Conservation (phyloP, 2,113 vertebrate species). For the Genyomyrus donnyi region DNA sequence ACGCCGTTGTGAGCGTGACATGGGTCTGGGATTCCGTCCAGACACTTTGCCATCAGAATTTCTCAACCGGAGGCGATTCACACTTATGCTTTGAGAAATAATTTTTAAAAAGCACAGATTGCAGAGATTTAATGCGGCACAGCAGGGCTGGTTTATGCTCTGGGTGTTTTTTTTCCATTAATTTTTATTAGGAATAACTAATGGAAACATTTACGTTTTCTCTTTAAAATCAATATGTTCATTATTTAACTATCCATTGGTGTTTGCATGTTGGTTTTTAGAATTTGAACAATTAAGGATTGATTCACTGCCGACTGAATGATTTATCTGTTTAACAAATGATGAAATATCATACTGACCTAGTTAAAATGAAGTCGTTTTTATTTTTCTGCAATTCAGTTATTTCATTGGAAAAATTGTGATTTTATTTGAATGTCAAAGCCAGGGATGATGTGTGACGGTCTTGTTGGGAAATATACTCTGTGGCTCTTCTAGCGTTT, state of each 20-base stretch:
- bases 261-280: background rate
- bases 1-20: background rate
- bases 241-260: background rate
- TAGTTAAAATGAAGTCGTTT: background rate
- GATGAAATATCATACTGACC: background rate
- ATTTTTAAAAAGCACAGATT: background rate
- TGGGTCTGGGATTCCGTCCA: background rate
- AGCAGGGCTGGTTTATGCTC: background rate
- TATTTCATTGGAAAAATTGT: background rate
- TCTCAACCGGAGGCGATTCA: background rate
- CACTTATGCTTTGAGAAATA: background rate
- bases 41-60: background rate
- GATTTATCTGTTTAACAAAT: background rate
- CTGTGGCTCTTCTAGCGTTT: background rate
- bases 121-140: background rate
- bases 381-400: background rate
- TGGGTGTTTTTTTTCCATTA: background rate
- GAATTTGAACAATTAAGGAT: background rate
- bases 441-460: background rate
- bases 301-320: background rate
- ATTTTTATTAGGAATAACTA: background rate
- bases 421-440: background rate
- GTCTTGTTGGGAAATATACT: background rate
- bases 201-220: background rate
- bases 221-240: background rate